Evolutionary conservation across 2,888 invertebrate species (phyloP), one percentile per base, ranked within the genome.

Genomic region (Dysmachus trigonus): DNA sequence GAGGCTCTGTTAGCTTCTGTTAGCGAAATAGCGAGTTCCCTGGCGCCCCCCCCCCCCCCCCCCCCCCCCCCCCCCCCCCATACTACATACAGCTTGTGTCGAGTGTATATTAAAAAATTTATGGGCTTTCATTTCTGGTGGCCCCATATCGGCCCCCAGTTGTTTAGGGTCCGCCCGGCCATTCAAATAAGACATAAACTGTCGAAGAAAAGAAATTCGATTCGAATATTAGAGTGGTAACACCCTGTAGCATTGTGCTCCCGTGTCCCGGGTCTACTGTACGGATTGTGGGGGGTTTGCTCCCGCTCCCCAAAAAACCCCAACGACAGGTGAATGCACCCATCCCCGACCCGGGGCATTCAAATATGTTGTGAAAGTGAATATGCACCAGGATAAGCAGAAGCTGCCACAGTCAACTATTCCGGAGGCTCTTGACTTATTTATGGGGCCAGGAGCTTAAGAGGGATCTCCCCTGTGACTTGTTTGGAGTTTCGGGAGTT

Each of bases 381-480:
- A 62, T 62, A 62, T 62, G 76, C 47, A 22, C 77, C 77, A 47
- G 47, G 77, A 77, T 47, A 77, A 41, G 47, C 38, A 76, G 38
- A 77, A 77, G 47, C 77, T 47, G 41, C 47, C 47, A 18, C 35
- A 47, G 27, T 73, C 31, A 38, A 30, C 47, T 35, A 77, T 77
- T 47, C 77, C 47, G 77, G 77, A 77, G 33, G 76, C n/a, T 77
- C 22, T 77, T 77, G 77, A 77, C 47, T 77, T 77, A 77, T 77
- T 77, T 77, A 38, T 76, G 62, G 62, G n/a, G 76, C 22, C 38
- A 38, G 18, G 41, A 33, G 38, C 35, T 76, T 76, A 76, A 76
- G 35, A 38, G 22, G 76, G 38, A 22, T 38, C 22, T 22, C 35
- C 22, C 10, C 35, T 38, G 38, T 35, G 76, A 76, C 33, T 76